Conservation (phyloP, 2,797 vertebrate species). For the Coregonus sp. region DNA sequence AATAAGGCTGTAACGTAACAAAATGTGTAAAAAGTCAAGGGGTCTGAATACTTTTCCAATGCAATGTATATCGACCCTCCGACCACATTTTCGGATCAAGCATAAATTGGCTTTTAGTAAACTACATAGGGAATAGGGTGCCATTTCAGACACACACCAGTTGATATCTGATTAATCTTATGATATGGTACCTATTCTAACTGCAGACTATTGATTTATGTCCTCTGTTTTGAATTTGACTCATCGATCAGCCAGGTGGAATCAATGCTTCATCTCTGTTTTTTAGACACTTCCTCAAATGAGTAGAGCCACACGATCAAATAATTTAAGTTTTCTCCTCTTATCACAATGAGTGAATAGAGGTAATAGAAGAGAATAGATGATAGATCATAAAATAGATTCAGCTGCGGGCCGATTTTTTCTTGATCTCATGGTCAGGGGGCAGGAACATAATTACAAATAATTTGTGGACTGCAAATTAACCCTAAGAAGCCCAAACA, state of each 20-base stretch:
- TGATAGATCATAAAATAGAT: constrained; percentile 19
- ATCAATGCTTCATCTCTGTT: constrained; percentile 71
- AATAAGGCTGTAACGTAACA: too few species aligned
- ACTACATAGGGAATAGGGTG: not conserved
- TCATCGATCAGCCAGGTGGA: constrained; percentile 66
- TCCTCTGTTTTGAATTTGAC: constrained; percentile 48
- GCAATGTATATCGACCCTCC: too few species aligned
- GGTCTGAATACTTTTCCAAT: too few species aligned
- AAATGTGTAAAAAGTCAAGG: too few species aligned
- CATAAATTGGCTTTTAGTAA: too few species aligned
- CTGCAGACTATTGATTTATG: constrained; percentile 64
- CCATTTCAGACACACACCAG: not conserved
- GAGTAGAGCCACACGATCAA: constrained; percentile 61
- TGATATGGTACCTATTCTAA: constrained; percentile 65
- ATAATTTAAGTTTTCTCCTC: constrained; percentile 53
- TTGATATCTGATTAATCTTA: constrained; percentile 65
- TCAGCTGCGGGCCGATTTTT: too few species aligned
- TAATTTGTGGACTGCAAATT: too few species aligned
- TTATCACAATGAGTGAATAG: constrained; percentile 38
- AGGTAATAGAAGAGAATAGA: constrained; percentile 24
- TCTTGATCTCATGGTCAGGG: too few species aligned
- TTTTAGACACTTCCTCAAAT: constrained; percentile 69
- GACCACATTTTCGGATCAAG: too few species aligned
- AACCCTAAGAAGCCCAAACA: too few species aligned
- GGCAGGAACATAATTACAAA: too few species aligned